Percentiles rank a stretch among this genome's conserved stretches.
phyloP scores from a whole-genome alignment of 53 echinoderm and acorn worm genomes.

The Holothuria scabra region DNA sequence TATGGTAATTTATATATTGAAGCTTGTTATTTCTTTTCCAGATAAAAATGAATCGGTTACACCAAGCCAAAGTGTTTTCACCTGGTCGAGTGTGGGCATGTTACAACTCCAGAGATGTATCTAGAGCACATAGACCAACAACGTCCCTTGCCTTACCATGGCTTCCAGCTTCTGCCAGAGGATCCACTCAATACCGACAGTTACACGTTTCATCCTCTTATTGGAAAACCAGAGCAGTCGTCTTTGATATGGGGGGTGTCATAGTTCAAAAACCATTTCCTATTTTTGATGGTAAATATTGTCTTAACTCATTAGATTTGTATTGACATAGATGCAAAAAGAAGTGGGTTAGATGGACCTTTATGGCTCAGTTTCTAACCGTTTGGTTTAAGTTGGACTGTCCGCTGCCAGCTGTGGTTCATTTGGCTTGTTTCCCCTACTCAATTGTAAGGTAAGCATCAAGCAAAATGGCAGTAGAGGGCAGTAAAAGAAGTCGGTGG shows the following conservation, averaged over 20 bases:
- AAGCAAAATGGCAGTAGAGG: too few relatives aligned
- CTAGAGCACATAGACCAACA: too few relatives aligned
- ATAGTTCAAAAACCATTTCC: constrained; percentile 79
- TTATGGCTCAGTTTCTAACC: too few relatives aligned
- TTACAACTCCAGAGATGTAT: not conserved
- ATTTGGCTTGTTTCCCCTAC: too few relatives aligned
- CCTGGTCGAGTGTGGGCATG: not conserved
- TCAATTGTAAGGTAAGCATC: too few relatives aligned
- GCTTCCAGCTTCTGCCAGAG: not conserved
- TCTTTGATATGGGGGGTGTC: constrained; percentile 97
- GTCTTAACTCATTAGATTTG: not conserved
- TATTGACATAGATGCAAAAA: too few relatives aligned
- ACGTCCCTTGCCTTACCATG: not conserved
- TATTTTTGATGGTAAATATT: constrained; percentile 74
- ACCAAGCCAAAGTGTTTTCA: constrained; percentile 2
- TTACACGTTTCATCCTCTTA: constrained; percentile 4
- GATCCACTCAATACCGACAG: not conserved
- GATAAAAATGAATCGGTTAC: constrained; percentile 19
- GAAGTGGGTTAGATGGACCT: too few relatives aligned
- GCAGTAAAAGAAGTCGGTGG: too few relatives aligned
- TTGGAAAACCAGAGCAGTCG: constrained; percentile 71
- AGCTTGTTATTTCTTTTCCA: not conserved
- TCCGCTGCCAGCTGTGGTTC: too few relatives aligned
- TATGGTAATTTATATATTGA: too few relatives aligned
- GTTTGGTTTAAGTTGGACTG: too few relatives aligned